Evolutionary conservation across 2,888 invertebrate genomes (phyloP), one percentile per base, ranked within the genome.

Genomic region (Ashinkailepas kermadecensis): DNA sequence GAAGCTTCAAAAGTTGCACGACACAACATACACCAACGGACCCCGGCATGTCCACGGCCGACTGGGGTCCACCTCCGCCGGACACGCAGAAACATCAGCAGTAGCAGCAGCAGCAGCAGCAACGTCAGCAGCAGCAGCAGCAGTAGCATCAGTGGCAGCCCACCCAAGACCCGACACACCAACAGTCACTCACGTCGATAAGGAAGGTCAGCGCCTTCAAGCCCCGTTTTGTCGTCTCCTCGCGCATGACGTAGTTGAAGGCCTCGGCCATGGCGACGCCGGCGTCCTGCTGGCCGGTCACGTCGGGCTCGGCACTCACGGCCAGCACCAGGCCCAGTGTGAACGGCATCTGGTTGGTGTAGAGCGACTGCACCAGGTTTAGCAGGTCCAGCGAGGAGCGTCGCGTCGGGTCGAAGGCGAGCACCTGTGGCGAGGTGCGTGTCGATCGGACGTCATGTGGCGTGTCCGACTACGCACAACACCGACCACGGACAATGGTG

Each of bases 311-410:
- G 82, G 91, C 89, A 83, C 91, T 90, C 9, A 91, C 91, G 65
- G 92, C 90, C 83, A 83, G 81, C 13, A 83, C 84, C 62, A 99
- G 86, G 4, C 98, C 99, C 65, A 99, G 91, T 83, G 97, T 91
- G 79, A 94, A 90, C 0, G 99, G 98, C 10, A 97, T 96, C 82
- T 93, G 92, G 87, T 99, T 97, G 79, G 94, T 91, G 83, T 95
- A 92, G 86, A 99, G 93, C 0, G 97, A 95, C 88, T 98, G 96
- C 0, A 95, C 93, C 85, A 97, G 90, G 87, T 94, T 93, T 25
- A 99, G 88, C 15, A 98, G 89, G 56, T 93, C 92, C 70, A 91
- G 90, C 0, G 88, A 86, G 25, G 93, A 91, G 21, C 90, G 89
- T 21, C 92, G 91, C 0, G 93, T 89, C 0, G 98, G 97, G 88